Conservation (phyloP, 2,113 vertebrate species). For the Brachirus orientalis region DNA sequence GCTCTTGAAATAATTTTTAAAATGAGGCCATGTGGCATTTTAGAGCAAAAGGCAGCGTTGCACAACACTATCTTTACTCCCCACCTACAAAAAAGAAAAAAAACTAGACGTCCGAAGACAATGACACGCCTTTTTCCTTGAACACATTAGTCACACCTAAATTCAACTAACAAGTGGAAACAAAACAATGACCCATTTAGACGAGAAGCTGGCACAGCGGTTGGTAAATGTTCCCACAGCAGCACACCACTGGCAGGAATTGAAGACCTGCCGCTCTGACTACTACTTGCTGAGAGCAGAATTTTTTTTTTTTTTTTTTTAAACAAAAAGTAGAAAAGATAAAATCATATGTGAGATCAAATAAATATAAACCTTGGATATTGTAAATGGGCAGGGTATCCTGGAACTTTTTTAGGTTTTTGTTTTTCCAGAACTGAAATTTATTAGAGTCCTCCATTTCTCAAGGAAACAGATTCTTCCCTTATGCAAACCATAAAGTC, state of each 20-base stretch:
- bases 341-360: conserved; percentile 26
- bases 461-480: conserved; percentile 50
- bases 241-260: conserved; percentile 21
- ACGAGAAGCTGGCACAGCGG: conserved; percentile 37
- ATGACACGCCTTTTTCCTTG: conserved; percentile 27
- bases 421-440: conserved; percentile 40
- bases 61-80: conserved; percentile 20
- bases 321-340: not conserved
- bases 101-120: conserved; percentile 19
- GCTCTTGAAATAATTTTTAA: conserved; percentile 1
- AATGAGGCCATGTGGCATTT: conserved; percentile 33
- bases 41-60: conserved; percentile 5
- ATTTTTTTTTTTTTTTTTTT: too few species aligned
- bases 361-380: too few species aligned
- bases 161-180: conserved; percentile 53
- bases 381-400: conserved; percentile 24
- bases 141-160: conserved; percentile 59
- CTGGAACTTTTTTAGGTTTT: conserved; percentile 36
- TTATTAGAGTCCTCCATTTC: conserved; percentile 40
- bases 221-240: conserved; percentile 54
- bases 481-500: conserved; percentile 2
- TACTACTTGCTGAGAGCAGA: not conserved
- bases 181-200: conserved; percentile 71
- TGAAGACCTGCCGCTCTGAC: conserved; percentile 31
- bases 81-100: conserved; percentile 21